Percentiles rank a stretch among this genome's conserved stretches.
Conservation (phyloP, 2,797 vertebrate genomes). For the Pipistrellus pygmaeus region DNA sequence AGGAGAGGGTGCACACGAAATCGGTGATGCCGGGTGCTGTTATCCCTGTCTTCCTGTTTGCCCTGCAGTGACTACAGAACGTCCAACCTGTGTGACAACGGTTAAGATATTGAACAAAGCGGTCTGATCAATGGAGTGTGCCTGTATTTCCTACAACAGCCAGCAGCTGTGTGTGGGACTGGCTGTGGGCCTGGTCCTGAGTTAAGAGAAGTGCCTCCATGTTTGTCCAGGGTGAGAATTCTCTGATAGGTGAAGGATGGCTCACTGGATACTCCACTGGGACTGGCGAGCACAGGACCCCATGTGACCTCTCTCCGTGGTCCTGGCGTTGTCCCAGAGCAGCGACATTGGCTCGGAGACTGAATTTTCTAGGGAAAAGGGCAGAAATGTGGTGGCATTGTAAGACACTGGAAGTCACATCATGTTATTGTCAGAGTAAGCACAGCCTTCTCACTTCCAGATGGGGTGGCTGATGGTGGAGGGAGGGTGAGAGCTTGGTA, state of each 20-base stretch:
- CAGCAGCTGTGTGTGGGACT: not conserved
- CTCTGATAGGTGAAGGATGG: not conserved
- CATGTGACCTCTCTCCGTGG: rapidly evolving
- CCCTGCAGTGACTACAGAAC: not conserved
- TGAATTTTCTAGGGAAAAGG: not conserved
- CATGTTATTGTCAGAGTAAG: not conserved
- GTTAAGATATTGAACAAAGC: not conserved
- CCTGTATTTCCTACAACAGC: not conserved
- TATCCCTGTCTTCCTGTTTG: not conserved
- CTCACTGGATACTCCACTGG: not conserved
- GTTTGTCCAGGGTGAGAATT: not conserved
- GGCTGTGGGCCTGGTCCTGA: not conserved
- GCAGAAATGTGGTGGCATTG: not conserved
- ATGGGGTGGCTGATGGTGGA: rapidly evolving
- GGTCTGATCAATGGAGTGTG: not conserved
- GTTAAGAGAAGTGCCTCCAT: not conserved
- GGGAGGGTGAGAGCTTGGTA: not conserved
- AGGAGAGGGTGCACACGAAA: not conserved
- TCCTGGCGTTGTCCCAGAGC: not conserved
- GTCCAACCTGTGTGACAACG: not conserved
- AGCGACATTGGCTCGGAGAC: rapidly evolving
- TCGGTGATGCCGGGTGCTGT: not conserved
- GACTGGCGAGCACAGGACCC: not conserved
- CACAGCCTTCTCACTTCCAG: not conserved
- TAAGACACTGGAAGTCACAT: not conserved